Percentiles rank a stretch among this genome's conserved stretches.
phyloP scores from a whole-genome alignment of 1,140 invertebrate genomes.

The Odontomachus brunneus region DNA sequence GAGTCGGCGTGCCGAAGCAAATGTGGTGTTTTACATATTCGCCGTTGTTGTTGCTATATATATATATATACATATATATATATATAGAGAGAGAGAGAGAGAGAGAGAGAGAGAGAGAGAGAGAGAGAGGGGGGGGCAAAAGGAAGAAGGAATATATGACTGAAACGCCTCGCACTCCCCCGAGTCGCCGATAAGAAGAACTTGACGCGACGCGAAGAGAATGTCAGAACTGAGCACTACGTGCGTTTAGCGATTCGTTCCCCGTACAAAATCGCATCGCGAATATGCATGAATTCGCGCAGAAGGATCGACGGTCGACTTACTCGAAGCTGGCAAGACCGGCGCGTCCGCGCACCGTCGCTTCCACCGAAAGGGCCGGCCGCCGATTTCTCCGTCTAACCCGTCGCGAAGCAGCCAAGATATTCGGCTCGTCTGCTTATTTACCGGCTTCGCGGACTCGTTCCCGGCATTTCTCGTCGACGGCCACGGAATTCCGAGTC shows the following conservation, averaged over 20 bases:
- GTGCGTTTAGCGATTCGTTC: conserved; percentile 11
- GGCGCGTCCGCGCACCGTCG: not conserved
- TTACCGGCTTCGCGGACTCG: not conserved
- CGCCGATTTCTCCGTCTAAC: too few relatives aligned
- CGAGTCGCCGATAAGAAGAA: not conserved
- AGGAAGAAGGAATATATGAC: too few relatives aligned
- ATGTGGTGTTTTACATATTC: conserved; percentile 41
- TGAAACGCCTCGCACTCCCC: not conserved
- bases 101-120: not conserved
- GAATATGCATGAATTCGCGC: not conserved
- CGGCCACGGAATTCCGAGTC: not conserved
- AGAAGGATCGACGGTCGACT: conserved; percentile 32
- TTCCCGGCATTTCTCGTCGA: not conserved
- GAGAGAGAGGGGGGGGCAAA: not conserved
- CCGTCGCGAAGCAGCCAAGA: too few relatives aligned
- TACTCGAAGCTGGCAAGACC: conserved; percentile 61
- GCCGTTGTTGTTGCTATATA: conserved; percentile 3
- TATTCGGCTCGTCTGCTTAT: not conserved
- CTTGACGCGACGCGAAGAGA: conserved; percentile 1
- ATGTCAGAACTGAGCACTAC: not conserved
- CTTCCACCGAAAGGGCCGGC: too few relatives aligned
- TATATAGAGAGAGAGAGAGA: not conserved
- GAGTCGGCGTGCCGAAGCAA: not conserved
- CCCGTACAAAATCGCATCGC: conserved; percentile 10
- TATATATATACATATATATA: too few relatives aligned